phyloP scores from a whole-genome alignment of 2,113 vertebrate genomes.

The Micronycteris hirsuta region DNA sequence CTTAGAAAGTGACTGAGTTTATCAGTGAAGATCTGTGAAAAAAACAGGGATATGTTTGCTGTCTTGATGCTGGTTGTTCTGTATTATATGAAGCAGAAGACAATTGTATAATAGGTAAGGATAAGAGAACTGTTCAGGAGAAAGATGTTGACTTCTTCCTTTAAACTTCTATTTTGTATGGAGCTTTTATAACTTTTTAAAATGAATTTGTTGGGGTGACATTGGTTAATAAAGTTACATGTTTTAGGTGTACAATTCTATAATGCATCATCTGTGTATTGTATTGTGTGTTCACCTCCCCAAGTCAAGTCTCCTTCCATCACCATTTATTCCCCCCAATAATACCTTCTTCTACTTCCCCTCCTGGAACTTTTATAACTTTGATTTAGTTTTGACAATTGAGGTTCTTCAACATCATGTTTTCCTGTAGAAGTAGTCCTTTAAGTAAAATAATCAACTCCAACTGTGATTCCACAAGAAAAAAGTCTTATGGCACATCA shows the following conservation, averaged over 20 bases:
- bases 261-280: too few relatives aligned
- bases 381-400: conserved; percentile 41
- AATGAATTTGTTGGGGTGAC: too few relatives aligned
- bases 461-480: too few relatives aligned
- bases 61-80: background rate
- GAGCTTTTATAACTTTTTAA: conserved; percentile 9
- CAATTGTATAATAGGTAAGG: background rate
- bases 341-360: too few relatives aligned
- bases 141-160: conserved; percentile 19
- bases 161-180: conserved; percentile 45
- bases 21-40: background rate
- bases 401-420: conserved; percentile 6
- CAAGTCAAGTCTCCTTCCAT: too few relatives aligned
- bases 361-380: conserved; percentile 5
- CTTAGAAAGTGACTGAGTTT: conserved; percentile 8
- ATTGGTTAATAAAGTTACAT: too few relatives aligned
- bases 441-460: conserved; percentile 36
- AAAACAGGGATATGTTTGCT: conserved; percentile 6
- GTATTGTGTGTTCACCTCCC: too few relatives aligned
- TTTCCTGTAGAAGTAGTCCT: conserved; percentile 44
- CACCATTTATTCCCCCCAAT: too few relatives aligned
- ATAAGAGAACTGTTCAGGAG: conserved; percentile 4
- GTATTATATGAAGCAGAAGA: background rate
- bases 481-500: background rate
- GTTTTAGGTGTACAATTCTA: too few relatives aligned